Evolutionary conservation across 64 coral and sea anemone species (phyloP).

Genomic region (Orbicella faveolata): DNA sequence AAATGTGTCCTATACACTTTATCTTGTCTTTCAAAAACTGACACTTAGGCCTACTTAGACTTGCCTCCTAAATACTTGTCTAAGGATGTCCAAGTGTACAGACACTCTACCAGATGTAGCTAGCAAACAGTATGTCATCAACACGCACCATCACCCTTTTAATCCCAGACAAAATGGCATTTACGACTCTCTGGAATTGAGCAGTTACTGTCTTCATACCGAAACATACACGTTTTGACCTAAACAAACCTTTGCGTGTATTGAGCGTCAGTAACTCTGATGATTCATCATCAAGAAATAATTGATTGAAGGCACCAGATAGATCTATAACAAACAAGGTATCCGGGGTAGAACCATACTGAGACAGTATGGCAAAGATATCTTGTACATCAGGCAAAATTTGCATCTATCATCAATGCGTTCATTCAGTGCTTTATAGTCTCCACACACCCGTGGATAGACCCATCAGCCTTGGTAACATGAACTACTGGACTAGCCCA

Average conservation of each 20-base stretch:
- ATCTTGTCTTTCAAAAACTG: slow-evolving; percentile 38
- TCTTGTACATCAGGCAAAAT: slow-evolving; percentile 49
- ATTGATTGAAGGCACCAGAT: slow-evolving; percentile 52
- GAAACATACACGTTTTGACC: slow-evolving; percentile 42
- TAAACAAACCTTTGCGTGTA: slow-evolving; percentile 47
- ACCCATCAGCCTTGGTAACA: slow-evolving; percentile 21
- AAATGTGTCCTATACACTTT: slow-evolving; percentile 3
- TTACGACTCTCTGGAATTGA: slow-evolving; percentile 23
- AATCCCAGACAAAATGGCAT: slow-evolving; percentile 51
- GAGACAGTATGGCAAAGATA: slow-evolving; percentile 41
- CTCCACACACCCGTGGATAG: slow-evolving; percentile 26
- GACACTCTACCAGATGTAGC: slow-evolving; percentile 36
- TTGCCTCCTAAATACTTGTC: slow-evolving; percentile 28
- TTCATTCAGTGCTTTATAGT: slow-evolving; percentile 42
- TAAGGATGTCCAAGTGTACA: slow-evolving; percentile 33
- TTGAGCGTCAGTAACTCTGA: slow-evolving; percentile 34
- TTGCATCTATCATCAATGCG: slow-evolving; percentile 47
- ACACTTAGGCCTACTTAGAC: slow-evolving; percentile 22
- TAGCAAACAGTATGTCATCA: slow-evolving; percentile 45
- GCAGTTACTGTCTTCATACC: slow-evolving; percentile 33
- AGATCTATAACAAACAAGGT: slow-evolving; percentile 56
- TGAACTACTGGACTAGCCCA: too few relatives aligned
- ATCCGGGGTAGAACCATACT: slow-evolving; percentile 24
- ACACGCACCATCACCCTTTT: slow-evolving; percentile 54
- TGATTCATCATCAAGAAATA: slow-evolving; percentile 55